Evolutionary conservation across 2,888 invertebrate species (phyloP), one percentile per base, ranked within the genome.

Genomic region (Protodeltote pygarga): DNA sequence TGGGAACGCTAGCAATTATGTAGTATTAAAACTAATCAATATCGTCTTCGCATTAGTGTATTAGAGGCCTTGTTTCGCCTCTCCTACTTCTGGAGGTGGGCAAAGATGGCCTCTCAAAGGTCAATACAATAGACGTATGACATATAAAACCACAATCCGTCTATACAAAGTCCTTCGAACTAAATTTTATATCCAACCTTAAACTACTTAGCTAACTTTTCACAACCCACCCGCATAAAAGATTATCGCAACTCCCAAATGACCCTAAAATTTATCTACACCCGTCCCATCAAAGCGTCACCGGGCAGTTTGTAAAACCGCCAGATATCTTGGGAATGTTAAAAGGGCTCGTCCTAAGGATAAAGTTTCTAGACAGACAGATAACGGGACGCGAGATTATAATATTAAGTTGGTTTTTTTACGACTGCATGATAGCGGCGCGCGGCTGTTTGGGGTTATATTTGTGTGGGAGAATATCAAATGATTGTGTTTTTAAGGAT

Each of bases 241-340:
- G 55, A 60, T 48, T 50, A 63, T 40, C 46, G 23, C 17, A 16
- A 5, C 19, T 24, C 25, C 37, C 11, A 11, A 53, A 21, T 33
- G 63, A 44, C 37, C 60, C 55, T 54, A 42, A 53, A 48, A 38
- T 44, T 51, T 64, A 63, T 63, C 65, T 47, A 13, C 28, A 25
- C 25, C 27, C n/a, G 27, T 15, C 16, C 31, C 51, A 31, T 63
- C 58, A 57, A 57, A 61, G 61, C 27, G 20, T 21, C 45, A 17
- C 53, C 55, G 38, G 62, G 20, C 49, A 42, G 55, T 61, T 59
- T 44, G 55, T 61, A 33, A 42, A 55, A 61, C 55, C 10, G 14
- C 33, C 29, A 35, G 58, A 59, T 59, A 59, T 49, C 4, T 14
- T 9, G 21, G 9, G 59, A 62, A 64, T 62, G 64, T 62, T 63